Evolutionary conservation across 2,888 invertebrate species (phyloP).

Genomic region (Ectemnius continuus): DNA sequence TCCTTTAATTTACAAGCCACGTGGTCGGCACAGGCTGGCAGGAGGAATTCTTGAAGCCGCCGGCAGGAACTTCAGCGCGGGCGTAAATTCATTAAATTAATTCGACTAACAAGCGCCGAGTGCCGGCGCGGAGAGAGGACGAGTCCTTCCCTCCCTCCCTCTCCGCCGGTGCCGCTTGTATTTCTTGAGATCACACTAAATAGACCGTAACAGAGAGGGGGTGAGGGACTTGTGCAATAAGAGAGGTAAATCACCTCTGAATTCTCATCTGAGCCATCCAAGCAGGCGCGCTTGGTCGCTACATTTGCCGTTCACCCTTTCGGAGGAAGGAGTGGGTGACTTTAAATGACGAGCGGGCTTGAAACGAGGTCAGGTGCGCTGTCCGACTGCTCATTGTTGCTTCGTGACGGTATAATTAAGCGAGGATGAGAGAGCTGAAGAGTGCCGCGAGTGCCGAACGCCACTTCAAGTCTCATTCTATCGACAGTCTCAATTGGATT

Average conservation of each 20-base stretch:
- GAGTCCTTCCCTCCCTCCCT: conserved; percentile 1
- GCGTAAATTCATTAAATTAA: conserved; percentile 40
- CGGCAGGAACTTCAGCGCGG: not conserved
- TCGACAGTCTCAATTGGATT: too few species aligned
- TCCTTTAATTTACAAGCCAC: too few species aligned
- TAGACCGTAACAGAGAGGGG: conserved; percentile 39
- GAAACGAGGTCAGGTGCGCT: conserved; percentile 54
- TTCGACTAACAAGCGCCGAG: conserved; percentile 34
- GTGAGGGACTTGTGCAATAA: conserved; percentile 22
- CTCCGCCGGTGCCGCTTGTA: conserved; percentile 27
- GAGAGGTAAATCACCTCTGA: conserved; percentile 47
- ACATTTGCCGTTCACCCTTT: conserved; percentile 27
- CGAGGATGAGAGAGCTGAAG: conserved; percentile 49
- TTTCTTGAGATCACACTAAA: conserved; percentile 40
- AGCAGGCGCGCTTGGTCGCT: conserved; percentile 1
- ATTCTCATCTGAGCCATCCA: conserved; percentile 23
- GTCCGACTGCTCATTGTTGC: conserved; percentile 53
- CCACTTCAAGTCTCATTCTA: not conserved
- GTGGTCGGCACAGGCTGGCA: too few species aligned
- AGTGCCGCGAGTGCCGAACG: conserved; percentile 36
- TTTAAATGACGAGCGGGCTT: conserved; percentile 46
- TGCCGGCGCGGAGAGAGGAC: conserved; percentile 10
- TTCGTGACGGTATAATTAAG: conserved; percentile 58
- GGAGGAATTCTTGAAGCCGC: not conserved
- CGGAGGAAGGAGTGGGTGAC: conserved; percentile 6